Evolutionary conservation across 2,113 vertebrate species (phyloP), one percentile per base, ranked within the genome.

Genomic region (Vombatus ursinus): DNA sequence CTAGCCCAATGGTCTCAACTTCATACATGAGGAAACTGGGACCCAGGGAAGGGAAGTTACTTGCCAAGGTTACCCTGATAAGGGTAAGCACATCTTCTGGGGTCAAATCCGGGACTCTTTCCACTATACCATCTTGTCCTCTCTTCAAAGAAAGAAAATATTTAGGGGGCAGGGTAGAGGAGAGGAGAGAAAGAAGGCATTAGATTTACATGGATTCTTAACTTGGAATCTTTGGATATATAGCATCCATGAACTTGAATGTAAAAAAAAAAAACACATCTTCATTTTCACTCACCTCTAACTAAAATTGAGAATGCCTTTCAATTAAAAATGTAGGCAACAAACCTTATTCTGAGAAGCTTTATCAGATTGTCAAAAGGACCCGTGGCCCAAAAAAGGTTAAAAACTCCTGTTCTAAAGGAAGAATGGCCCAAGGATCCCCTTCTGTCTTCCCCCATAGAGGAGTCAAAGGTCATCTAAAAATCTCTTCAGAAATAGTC

Each of bases 181-280:
- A 84, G 37, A n/a, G 7, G 16, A 84, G 16, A 14, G 1, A 19
- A 0, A 54, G 0, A 2, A n/a, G 1, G 90, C 25, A 31, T 44
- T 16, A 2, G 16, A 23, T 84, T 22, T 11, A 84, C 19, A 44
- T 0, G 1, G n/a, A 84, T 84, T 77, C n/a, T 44, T 44, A 44
- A 84, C 19, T 44, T 44, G 19, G 19, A 44, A 19, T 77, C 37
- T n/a, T 77, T 77, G 37, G 16, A 44, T 23, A 84, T 23, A 44
- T 14, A 6, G 61, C 31, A 68, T 16, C 12, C 28, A 61, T 14
- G 37, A 22, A 77, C 37, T n/a, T 77, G 16, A n/a, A 77, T 7
- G 10, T 8, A 24, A 26, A 37, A 1, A n/a, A 68, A 77, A 31
- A 68, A 68, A 68, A 37, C 22, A n/a, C 16, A 19, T n/a, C 68